A percentile compares a stretch with the other conserved stretches of the same genome.
Conservation (phyloP, 2,888 invertebrate genomes). For the Theretra japonica region DNA sequence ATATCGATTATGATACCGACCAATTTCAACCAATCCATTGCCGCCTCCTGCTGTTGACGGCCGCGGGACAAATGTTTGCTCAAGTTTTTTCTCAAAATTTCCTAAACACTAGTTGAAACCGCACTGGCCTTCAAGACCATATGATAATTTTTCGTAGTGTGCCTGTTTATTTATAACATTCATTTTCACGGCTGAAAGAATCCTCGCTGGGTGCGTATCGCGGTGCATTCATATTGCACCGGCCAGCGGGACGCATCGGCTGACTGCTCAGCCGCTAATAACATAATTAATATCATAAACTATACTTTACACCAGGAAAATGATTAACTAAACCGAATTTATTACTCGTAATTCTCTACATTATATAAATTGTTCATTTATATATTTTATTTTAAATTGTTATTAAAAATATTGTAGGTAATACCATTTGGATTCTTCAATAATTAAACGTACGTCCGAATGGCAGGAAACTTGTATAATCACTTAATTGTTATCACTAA, state of each 20-base stretch:
- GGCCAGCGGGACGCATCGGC: slow-evolving; percentile 23
- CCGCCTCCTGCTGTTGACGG: slow-evolving; percentile 51
- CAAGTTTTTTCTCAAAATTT: slow-evolving; percentile 47
- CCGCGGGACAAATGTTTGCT: slow-evolving; percentile 24
- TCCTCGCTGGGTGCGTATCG: slow-evolving; percentile 49
- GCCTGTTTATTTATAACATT: slow-evolving; percentile 84
- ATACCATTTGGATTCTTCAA: no score
- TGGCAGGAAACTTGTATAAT: no score
- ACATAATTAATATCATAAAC: neutral
- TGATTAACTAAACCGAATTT: no score
- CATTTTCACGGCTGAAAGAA: slow-evolving; percentile 83
- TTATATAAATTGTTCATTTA: no score
- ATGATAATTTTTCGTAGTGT: slow-evolving; percentile 75
- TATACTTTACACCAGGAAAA: neutral
- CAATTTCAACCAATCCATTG: slow-evolving; percentile 84
- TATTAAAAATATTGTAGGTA: no score
- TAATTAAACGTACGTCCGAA: no score
- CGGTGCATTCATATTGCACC: slow-evolving; percentile 46
- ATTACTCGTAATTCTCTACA: no score
- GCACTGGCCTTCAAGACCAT: slow-evolving; percentile 75
- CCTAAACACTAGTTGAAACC: slow-evolving; percentile 61
- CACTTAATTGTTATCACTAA: no score
- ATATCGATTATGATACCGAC: slow-evolving; percentile 71
- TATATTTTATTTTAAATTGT: no score
- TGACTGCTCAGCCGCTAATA: neutral